A percentile compares a stretch with the other conserved stretches of the same genome.
Evolutionary conservation across 2,113 vertebrate species (phyloP).

Genomic region (Megaleporinus macrocephalus): DNA sequence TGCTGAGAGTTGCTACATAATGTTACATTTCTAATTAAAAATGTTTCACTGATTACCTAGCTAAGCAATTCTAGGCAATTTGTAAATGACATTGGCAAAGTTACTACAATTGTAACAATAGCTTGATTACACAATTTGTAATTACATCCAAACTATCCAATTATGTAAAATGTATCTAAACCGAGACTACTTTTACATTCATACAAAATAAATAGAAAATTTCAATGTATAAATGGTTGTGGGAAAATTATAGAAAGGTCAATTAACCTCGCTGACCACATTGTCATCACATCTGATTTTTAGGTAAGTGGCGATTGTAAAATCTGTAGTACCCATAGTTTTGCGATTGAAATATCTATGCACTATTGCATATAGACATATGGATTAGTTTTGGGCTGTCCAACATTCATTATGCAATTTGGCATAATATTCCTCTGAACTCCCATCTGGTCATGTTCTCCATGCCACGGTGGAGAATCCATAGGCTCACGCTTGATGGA

Average conservation of each 20-base stretch:
- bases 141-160: too few relatives aligned
- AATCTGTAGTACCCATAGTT: background rate
- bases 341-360: background rate
- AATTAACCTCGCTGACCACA: background rate
- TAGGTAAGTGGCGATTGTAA: background rate
- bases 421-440: conserved; percentile 78
- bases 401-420: conserved; percentile 68
- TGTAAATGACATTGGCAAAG: too few relatives aligned
- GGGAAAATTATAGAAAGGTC: background rate
- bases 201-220: background rate
- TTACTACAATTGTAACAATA: too few relatives aligned
- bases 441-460: conserved; percentile 67
- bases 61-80: too few relatives aligned
- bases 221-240: background rate
- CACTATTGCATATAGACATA: conserved; percentile 76
- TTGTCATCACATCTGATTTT: background rate
- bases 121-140: too few relatives aligned
- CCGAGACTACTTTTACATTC: background rate
- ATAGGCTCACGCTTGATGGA: conserved; percentile 90
- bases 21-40: too few relatives aligned
- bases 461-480: conserved; percentile 83
- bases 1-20: too few relatives aligned
- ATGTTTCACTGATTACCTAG: too few relatives aligned
- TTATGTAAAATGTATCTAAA: too few relatives aligned
- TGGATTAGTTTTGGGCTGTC: conserved; percentile 72